Percentiles rank a stretch among this genome's conserved stretches.
phyloP scores from a whole-genome alignment of 2,113 vertebrate genomes.

The Carettochelys insculpta region DNA sequence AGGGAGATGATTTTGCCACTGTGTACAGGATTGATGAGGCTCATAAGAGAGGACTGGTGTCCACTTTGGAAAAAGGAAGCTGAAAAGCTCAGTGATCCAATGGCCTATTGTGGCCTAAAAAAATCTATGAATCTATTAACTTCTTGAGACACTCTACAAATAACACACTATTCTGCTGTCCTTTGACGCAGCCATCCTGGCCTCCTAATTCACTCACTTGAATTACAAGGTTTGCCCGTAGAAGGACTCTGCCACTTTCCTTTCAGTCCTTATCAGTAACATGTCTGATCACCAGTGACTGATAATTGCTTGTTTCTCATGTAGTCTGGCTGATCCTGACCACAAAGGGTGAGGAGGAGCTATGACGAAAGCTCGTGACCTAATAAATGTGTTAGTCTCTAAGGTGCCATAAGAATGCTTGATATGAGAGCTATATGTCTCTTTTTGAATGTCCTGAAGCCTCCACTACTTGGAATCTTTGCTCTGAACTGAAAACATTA shows the following conservation, averaged over 20 bases:
- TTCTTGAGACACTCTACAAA: neutral
- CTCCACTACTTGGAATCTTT: neutral
- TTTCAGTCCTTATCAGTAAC: neutral
- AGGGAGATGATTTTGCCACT: neutral
- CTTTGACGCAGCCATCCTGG: neutral
- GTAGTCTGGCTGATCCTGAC: neutral
- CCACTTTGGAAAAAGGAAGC: neutral
- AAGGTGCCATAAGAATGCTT: too few species aligned
- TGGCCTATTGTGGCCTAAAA: neutral
- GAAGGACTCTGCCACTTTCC: neutral
- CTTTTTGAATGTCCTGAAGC: neutral
- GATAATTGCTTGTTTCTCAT: neutral
- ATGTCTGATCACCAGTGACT: neutral
- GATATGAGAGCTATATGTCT: constrained; percentile 13
- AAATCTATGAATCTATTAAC: neutral
- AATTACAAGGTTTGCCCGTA: neutral
- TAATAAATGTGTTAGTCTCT: too few species aligned
- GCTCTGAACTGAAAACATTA: neutral
- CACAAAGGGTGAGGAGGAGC: neutral
- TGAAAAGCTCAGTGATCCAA: neutral
- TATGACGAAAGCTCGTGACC: too few species aligned
- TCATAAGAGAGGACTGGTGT: neutral
- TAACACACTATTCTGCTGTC: neutral
- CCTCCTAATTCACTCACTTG: neutral
- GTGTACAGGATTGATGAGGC: neutral